Conservation (phyloP, 2,888 invertebrate species). For the Yponomeuta malinellus region DNA sequence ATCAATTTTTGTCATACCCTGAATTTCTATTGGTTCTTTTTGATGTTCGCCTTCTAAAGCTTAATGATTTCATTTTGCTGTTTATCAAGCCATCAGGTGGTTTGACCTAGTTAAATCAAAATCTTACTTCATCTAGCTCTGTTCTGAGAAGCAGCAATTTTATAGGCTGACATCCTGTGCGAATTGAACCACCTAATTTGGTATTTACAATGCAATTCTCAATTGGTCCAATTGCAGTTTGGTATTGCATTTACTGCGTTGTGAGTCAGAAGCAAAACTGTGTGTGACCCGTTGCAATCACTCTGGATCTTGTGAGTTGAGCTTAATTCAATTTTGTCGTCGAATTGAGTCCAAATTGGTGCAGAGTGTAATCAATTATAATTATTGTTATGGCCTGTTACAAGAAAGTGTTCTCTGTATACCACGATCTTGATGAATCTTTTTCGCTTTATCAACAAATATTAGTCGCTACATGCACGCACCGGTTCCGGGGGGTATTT, state of each 20-base stretch:
- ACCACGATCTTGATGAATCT: too few relatives aligned
- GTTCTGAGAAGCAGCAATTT: not conserved
- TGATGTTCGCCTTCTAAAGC: not conserved
- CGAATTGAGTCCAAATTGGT: not conserved
- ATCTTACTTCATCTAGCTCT: not conserved
- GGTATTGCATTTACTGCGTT: not conserved
- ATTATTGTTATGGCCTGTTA: too few relatives aligned
- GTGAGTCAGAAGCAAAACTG: not conserved
- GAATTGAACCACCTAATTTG: not conserved
- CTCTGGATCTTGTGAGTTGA: not conserved
- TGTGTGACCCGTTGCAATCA: not conserved
- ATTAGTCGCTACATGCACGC: too few relatives aligned
- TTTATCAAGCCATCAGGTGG: not conserved
- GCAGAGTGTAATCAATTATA: not conserved
- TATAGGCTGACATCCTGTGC: conserved; percentile 3
- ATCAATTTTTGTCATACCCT: too few relatives aligned
- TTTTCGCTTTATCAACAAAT: too few relatives aligned
- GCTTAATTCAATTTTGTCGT: not conserved
- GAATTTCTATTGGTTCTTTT: too few relatives aligned
- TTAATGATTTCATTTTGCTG: not conserved
- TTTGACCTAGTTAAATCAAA: not conserved
- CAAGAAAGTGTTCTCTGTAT: too few relatives aligned
- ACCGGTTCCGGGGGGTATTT: too few relatives aligned
- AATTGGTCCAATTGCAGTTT: conserved; percentile 4
- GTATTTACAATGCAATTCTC: conserved; percentile 4